Evolutionary conservation across 2,888 invertebrate species (phyloP), one percentile per base, ranked within the genome.

Genomic region (Polylopha cassiicola): DNA sequence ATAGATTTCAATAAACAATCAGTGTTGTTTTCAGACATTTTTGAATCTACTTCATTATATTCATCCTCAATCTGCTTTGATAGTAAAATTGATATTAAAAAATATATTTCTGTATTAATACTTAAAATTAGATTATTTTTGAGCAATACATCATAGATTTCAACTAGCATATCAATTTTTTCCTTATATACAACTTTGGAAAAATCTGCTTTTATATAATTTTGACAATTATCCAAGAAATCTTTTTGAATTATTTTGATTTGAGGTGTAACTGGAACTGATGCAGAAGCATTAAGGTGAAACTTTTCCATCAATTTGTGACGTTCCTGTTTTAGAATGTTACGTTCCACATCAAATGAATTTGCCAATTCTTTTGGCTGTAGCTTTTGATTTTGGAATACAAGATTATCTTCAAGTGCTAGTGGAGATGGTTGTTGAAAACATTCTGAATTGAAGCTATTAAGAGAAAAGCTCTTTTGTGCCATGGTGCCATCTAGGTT

Each of bases 61-160:
- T 80, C 80, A 1, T 69, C 70, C 45, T 76, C 72, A 0, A 47
- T 46, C 44, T 88, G 86, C 47, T 87, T 82, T 0, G 84, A 87
- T 27, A 89, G 65, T 13, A 92, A 73, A 37, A 93, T 78, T 0
- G 91, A 89, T 54, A 92, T 85, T 11, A 92, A 61, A 71, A 91
- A 92, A 69, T 91, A 90, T 39, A 93, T 73, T 67, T 93, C 93
- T 0, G 89, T 87, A 46, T 89, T 87, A 3, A 90, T 63, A 71
- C 91, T 92, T 14, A 91, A 69, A 13, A 91, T 87, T 33, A 91
- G 73, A 61, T 89, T 88, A 53, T 87, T 84, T 48, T 87, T 84
- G 6, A 92, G 64, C 46, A 92, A 75, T 32, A 69, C 61, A 28
- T 87, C 76, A 49, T 92, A 92, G 21, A 92, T 70, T 41, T 80